Base-by-base conservation (phyloP, 2,797 vertebrate genomes). In the Masticophis lateralis region DNA sequence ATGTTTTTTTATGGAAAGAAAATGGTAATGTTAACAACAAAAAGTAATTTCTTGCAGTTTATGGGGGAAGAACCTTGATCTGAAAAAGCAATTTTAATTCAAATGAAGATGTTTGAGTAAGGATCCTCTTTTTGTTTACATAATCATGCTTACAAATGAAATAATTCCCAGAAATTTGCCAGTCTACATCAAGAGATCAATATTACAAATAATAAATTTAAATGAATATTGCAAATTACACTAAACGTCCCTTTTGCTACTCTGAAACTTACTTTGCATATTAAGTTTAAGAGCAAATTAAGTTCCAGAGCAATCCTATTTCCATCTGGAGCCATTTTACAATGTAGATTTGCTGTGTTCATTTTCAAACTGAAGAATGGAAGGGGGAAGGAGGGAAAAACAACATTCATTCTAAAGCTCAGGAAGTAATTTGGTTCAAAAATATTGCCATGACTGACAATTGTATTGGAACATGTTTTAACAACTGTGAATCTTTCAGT, bases 201-300 rank as follows among this genome's bases (percentile, higher is more conserved):
- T 37, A 88, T 90, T 90, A 16, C 20, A 7, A 55, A 66, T 94
- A 95, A 55, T 88, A 89, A 28, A 12, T 90, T 91, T n/a, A 94
- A 91, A 51, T 51, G 37, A 12, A 56, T 89, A 94, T 90, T 96
- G 92, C 92, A 95, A 91, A 94, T 88, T 96, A 91, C 92, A 94
- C 89, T 93, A 93, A 74, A 91, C 95, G 95, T 96, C 94, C 94
- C 60, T n/a, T 90, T 87, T 93, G 93, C 91, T 93, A 27, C 91
- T 93, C 88, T 94, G 92, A 95, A 96, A 94, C 95, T 96, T 95
- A 92, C 94, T 95, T 95, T 96, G 95, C 94, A 89, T 47, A 88
- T 92, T 0, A 4, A 3, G 94, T 93, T 94, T 93, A 93, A 95
- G 90, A 92, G 90, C 92, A 89, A 51, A 88, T 92, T 0, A 5